These are phyloP conservation scores for Pseudopleuronectes americanus DNA, from an alignment of 2,797 vertebrate species.

Conservation along the genomic window DNA sequence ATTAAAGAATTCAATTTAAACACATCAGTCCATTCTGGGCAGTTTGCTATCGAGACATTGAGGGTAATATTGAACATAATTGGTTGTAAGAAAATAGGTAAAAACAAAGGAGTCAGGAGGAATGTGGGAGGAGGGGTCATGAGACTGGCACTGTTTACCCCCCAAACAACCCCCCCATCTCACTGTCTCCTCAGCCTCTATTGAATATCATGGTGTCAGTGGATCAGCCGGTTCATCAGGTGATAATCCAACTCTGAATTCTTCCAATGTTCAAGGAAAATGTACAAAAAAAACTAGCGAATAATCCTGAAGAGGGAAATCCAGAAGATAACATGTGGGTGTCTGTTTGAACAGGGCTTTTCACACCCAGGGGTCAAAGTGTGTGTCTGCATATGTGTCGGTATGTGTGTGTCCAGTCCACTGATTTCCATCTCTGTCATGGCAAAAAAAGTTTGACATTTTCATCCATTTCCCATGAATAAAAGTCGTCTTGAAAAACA, in stretches of 20 bases:
- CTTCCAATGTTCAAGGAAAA: conserved; percentile 2
- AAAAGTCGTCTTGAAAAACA: conserved; percentile 10
- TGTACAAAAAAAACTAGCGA: not conserved
- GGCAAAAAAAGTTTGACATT: not conserved
- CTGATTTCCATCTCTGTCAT: conserved; percentile 28
- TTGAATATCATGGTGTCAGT: conserved; percentile 27
- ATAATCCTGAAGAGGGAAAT: conserved; percentile 33
- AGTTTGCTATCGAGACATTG: not conserved
- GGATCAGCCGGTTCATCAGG: conserved; percentile 17
- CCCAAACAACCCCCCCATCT: conserved; percentile 11
- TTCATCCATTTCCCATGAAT: conserved; percentile 11
- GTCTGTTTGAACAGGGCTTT: conserved; percentile 59
- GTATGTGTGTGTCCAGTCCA: not conserved
- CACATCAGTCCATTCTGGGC: not conserved
- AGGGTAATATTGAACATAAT: not conserved
- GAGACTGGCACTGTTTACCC: conserved; percentile 69
- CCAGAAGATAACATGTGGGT: conserved; percentile 41
- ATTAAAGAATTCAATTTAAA: no score
- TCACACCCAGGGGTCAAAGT: conserved; percentile 39
- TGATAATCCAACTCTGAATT: conserved; percentile 24
- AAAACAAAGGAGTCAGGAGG: conserved; percentile 42
- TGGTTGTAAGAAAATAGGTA: not conserved
- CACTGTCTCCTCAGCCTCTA: not conserved
- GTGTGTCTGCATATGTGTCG: not conserved
- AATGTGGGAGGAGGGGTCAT: conserved; percentile 72